Conservation (phyloP, 2,888 invertebrate species). For the Margaritifera margaritifera region DNA sequence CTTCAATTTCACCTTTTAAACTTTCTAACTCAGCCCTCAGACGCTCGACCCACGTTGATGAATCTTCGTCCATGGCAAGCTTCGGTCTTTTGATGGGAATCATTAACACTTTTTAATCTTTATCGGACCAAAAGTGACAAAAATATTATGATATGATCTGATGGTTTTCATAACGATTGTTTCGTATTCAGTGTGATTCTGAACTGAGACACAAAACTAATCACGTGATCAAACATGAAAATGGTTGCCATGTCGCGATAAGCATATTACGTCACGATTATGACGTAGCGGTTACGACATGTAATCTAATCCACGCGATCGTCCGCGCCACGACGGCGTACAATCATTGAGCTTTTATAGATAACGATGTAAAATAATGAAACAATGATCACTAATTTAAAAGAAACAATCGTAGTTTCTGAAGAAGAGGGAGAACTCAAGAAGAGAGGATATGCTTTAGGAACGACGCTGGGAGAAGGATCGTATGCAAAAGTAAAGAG, state of each 20-base stretch:
- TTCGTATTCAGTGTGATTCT: too few relatives aligned
- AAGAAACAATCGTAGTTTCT: slow-evolving; percentile 36
- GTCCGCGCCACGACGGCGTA: too few relatives aligned
- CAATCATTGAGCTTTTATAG: too few relatives aligned
- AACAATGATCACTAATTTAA: slow-evolving; percentile 18
- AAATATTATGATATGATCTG: too few relatives aligned
- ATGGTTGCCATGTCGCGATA: not conserved
- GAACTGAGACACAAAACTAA: too few relatives aligned
- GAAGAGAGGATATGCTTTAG: slow-evolving; percentile 75
- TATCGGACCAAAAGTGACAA: not conserved
- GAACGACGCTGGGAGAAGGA: slow-evolving; percentile 68
- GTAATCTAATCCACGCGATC: too few relatives aligned
- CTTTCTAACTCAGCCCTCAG: slow-evolving; percentile 55
- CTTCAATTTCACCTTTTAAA: slow-evolving; percentile 61
- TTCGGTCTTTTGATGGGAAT: slow-evolving; percentile 46
- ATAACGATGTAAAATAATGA: not conserved
- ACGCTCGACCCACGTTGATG: slow-evolving; percentile 32
- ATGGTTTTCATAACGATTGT: too few relatives aligned
- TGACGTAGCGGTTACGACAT: too few relatives aligned
- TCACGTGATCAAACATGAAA: too few relatives aligned
- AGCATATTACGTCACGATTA: slow-evolving; percentile 5
- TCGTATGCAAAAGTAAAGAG: slow-evolving; percentile 80
- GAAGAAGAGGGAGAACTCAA: slow-evolving; percentile 68
- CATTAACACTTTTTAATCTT: slow-evolving; percentile 29
- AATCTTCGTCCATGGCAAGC: slow-evolving; percentile 39